phyloP scores from a whole-genome alignment of 2,888 invertebrate genomes.

The Chaitophorus viminalis region DNA sequence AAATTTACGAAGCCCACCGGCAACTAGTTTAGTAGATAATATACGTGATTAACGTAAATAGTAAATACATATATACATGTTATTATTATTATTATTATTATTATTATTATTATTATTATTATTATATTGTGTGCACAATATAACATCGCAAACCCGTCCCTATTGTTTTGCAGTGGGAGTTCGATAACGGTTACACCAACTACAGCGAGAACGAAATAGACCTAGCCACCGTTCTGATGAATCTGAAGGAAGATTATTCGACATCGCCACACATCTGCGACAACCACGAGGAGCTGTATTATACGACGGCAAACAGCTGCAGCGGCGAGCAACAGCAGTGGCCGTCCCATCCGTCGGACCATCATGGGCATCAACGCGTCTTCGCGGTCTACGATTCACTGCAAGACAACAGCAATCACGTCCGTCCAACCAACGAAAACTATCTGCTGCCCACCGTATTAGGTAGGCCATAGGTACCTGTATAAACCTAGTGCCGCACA shows the following conservation, averaged over 20 bases:
- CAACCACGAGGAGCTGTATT: not conserved
- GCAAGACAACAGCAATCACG: not conserved
- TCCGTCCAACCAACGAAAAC: not conserved
- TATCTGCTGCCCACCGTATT: conserved; percentile 35
- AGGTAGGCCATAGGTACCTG: too few relatives aligned
- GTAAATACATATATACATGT: too few relatives aligned
- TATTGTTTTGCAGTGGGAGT: conserved; percentile 26
- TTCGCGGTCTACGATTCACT: conserved; percentile 4
- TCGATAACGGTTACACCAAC: conserved; percentile 11
- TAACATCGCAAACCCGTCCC: too few relatives aligned
- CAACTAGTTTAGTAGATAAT: too few relatives aligned
- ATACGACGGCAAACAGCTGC: not conserved
- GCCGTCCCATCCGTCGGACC: not conserved
- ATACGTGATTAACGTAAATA: too few relatives aligned
- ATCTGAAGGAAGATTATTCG: conserved; percentile 33
- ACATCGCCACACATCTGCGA: not conserved
- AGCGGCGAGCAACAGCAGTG: not conserved
- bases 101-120: too few relatives aligned
- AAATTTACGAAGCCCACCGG: too few relatives aligned
- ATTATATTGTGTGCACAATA: not conserved
- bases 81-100: too few relatives aligned
- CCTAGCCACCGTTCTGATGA: conserved; percentile 40
- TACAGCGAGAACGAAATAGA: conserved; percentile 44
- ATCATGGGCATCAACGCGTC: conserved; percentile 3
- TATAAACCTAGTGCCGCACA: not conserved